phyloP scores from a whole-genome alignment of 2,888 invertebrate genomes.

The Drosophila cognata region DNA sequence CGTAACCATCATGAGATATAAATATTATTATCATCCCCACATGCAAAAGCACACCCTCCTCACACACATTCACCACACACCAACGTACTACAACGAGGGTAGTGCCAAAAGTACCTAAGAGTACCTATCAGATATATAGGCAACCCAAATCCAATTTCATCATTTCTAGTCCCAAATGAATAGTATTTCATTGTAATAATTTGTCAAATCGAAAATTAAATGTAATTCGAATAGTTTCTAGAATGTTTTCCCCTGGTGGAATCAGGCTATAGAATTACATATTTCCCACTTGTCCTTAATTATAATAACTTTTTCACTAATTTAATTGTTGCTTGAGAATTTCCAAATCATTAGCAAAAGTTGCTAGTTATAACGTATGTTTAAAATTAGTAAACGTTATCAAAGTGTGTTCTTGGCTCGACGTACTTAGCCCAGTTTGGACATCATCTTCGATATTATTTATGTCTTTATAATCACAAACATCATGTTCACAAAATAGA shows the following conservation, averaged over 20 bases:
- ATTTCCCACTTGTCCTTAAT: not conserved
- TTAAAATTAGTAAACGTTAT: not conserved
- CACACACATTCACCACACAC: not conserved
- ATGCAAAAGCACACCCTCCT: constrained; percentile 13
- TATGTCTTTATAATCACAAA: not conserved
- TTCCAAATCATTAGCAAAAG: not conserved
- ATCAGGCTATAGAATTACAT: not conserved
- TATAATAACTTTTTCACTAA: not conserved
- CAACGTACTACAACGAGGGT: constrained; percentile 2
- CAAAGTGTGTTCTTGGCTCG: not conserved
- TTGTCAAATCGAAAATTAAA: not conserved
- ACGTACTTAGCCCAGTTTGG: not conserved
- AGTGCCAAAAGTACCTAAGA: constrained; percentile 1
- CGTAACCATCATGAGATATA: constrained; percentile 58
- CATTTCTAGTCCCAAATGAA: not conserved
- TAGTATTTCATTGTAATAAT: not conserved
- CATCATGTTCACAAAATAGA: not conserved
- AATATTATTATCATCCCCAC: constrained; percentile 50
- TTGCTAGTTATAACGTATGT: not conserved
- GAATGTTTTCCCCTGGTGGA: not conserved
- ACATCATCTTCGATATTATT: not conserved
- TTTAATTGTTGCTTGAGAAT: not conserved
- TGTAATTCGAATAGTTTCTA: not conserved
- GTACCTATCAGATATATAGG: not conserved
- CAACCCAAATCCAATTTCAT: not conserved